These are phyloP conservation scores for Kuschelorhynchus macadamiae DNA, from an alignment of 2,888 invertebrate genomes.

Conservation along the genomic window DNA sequence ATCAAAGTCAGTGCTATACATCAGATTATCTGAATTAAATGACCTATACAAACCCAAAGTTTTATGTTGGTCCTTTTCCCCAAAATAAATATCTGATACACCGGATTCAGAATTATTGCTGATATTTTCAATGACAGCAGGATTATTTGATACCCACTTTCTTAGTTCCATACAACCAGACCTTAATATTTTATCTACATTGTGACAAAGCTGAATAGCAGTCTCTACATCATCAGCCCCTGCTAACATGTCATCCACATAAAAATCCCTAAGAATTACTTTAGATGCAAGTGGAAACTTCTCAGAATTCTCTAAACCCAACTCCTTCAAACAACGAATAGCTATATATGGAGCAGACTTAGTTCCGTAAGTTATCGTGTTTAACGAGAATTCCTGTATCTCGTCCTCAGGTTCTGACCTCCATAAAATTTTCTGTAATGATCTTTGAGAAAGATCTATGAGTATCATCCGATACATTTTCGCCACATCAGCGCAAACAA, in stretches of 20 bases:
- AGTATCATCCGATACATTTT: constrained; percentile 27
- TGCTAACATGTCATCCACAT: neutral
- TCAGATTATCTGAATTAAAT: neutral
- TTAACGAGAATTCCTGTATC: constrained; percentile 5
- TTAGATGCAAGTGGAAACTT: neutral
- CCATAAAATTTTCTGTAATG: constrained; percentile 31
- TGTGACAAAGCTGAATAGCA: neutral
- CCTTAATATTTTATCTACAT: constrained; percentile 1
- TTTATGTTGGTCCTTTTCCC: neutral
- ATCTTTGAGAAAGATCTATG: constrained; percentile 12
- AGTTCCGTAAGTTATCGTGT: constrained; percentile 32
- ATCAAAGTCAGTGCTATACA: neutral
- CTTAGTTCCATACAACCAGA: constrained; percentile 18
- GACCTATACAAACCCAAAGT: neutral
- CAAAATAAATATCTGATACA: too few relatives aligned
- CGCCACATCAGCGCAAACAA: constrained; percentile 20
- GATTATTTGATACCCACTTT: constrained; percentile 25
- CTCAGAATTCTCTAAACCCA: neutral
- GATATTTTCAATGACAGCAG: neutral
- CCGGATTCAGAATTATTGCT: neutral
- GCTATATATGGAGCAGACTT: neutral
- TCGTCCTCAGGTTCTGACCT: constrained; percentile 10
- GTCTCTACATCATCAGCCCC: neutral
- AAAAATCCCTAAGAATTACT: neutral
- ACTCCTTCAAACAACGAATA: neutral